Evolutionary conservation across 2,888 invertebrate species (phyloP).

Genomic region (Plebejus melissa): DNA sequence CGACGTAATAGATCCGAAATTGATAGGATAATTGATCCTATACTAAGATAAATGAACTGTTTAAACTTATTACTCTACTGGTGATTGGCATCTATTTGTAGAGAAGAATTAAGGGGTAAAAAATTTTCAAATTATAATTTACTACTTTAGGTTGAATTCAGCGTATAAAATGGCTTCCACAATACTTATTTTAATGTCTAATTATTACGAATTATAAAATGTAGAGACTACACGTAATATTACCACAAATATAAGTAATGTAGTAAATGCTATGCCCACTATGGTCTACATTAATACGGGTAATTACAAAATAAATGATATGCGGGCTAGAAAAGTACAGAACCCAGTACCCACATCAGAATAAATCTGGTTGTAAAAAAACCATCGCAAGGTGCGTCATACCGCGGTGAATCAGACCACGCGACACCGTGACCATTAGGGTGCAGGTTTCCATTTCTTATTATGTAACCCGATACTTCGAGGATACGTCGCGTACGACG

Average conservation of each 20-base stretch:
- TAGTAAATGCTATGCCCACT: neutral
- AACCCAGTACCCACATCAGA: slow-evolving; percentile 29
- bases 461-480: slow-evolving; percentile 36
- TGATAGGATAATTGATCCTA: slow-evolving; percentile 1
- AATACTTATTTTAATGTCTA: neutral
- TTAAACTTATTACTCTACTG: neutral
- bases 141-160: neutral
- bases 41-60: neutral
- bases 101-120: neutral
- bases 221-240: neutral
- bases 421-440: slow-evolving; percentile 69
- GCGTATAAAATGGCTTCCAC: neutral
- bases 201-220: neutral
- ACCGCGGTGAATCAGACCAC: slow-evolving; percentile 65
- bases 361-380: slow-evolving; percentile 43
- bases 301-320: neutral
- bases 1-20: slow-evolving; percentile 9
- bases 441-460: slow-evolving; percentile 49
- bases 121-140: neutral
- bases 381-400: slow-evolving; percentile 65
- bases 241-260: neutral
- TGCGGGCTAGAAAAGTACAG: slow-evolving; percentile 23
- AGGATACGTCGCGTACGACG: slow-evolving; percentile 11
- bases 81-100: neutral
- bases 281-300: neutral